These are phyloP conservation scores for Cryptoprocta ferox DNA, from an alignment of 2,797 vertebrate genomes.

Conservation along the genomic window DNA sequence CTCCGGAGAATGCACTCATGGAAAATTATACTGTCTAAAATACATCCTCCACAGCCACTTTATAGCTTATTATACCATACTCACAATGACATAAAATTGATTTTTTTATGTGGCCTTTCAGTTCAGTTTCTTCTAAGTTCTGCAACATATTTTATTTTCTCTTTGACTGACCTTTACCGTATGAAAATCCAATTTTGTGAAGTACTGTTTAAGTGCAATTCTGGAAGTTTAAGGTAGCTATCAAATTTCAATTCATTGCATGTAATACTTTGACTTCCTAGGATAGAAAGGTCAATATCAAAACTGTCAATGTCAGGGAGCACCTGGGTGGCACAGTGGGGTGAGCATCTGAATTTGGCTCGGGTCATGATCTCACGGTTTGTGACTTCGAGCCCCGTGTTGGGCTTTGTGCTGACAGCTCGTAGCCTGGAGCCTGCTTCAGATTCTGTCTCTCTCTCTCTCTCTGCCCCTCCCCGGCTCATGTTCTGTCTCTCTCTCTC, in stretches of 20 bases:
- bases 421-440: too few species aligned
- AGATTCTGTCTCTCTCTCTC: too few species aligned
- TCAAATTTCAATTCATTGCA: not conserved
- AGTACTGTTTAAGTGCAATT: not conserved
- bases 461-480: too few species aligned
- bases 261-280: not conserved
- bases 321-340: too few species aligned
- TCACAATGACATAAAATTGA: not conserved
- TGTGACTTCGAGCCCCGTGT: too few species aligned
- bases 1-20: not conserved
- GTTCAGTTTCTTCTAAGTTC: not conserved
- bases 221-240: not conserved
- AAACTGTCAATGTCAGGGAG: not conserved
- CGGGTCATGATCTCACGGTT: too few species aligned
- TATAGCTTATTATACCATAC: not conserved
- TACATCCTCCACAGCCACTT: not conserved
- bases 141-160: not conserved
- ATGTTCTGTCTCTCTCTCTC: too few species aligned
- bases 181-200: not conserved
- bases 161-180: not conserved
- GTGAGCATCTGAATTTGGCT: too few species aligned
- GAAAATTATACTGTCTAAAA: not conserved
- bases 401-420: too few species aligned
- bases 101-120: not conserved
- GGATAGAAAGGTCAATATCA: not conserved